Conservation (phyloP, 2,113 vertebrate species). For the Actinemys pallida region DNA sequence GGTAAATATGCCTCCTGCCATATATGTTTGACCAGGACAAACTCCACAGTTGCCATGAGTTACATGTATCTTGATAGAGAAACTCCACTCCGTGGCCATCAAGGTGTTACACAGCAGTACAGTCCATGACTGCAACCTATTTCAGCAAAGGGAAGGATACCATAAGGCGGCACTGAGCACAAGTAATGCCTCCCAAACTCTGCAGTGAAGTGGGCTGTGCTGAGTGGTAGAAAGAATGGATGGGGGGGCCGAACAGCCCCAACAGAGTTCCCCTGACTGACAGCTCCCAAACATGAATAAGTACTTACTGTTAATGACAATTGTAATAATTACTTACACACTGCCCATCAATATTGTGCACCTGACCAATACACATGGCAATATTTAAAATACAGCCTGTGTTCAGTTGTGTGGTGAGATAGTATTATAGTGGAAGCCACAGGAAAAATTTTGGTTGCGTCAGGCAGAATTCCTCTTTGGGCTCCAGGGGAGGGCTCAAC, state of each 20-base stretch:
- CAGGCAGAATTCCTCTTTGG: not conserved
- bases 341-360: not conserved
- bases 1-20: not conserved
- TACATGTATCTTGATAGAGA: not conserved
- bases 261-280: not conserved
- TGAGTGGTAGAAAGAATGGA: conserved; percentile 58
- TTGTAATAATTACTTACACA: conserved; percentile 47
- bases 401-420: not conserved
- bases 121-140: conserved; percentile 17
- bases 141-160: not conserved
- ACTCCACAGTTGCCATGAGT: not conserved
- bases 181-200: conserved; percentile 47
- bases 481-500: not conserved
- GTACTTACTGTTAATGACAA: conserved; percentile 58
- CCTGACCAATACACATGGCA: not conserved
- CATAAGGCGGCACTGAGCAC: conserved; percentile 59
- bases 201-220: not conserved
- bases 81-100: not conserved
- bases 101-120: conserved; percentile 33
- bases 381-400: not conserved
- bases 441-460: not conserved
- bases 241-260: conserved; percentile 46
- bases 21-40: not conserved
- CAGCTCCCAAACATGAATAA: conserved; percentile 67
- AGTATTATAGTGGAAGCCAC: not conserved